Conservation (phyloP, 2,888 invertebrate species). For the Melanotus villosus region DNA sequence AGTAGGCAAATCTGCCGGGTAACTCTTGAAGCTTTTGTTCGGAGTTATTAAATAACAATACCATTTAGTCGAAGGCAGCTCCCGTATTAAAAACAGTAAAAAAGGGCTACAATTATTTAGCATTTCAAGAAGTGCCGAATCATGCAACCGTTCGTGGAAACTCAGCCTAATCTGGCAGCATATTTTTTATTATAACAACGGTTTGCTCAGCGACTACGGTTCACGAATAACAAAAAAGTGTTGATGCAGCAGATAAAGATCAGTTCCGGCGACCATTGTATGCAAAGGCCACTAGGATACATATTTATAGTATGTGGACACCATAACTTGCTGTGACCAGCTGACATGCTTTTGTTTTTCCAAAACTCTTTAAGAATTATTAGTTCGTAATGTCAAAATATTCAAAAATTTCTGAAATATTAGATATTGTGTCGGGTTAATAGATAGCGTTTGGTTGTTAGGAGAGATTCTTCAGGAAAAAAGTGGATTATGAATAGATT, state of each 20-base stretch:
- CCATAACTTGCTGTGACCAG: slow-evolving; percentile 40
- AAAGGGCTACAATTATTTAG: neutral
- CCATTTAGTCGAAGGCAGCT: neutral
- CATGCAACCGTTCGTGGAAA: slow-evolving; percentile 19
- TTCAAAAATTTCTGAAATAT: slow-evolving; percentile 7
- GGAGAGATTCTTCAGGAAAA: neutral
- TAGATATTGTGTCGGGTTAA: neutral
- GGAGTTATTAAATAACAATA: neutral
- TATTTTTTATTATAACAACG: slow-evolving; percentile 33
- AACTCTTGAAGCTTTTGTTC: neutral
- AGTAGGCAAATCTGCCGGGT: neutral
- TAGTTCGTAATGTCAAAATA: slow-evolving; percentile 11
- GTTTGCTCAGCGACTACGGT: slow-evolving; percentile 35
- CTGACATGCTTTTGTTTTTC: slow-evolving; percentile 45
- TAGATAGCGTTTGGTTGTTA: neutral
- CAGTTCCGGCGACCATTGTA: slow-evolving; percentile 62
- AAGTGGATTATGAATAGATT: slow-evolving; percentile 1
- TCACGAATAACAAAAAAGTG: slow-evolving; percentile 63
- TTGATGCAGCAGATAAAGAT: slow-evolving; percentile 63
- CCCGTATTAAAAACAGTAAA: slow-evolving; percentile 4
- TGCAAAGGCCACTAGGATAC: slow-evolving; percentile 58
- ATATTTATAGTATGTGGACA: slow-evolving; percentile 47
- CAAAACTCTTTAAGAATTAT: slow-evolving; percentile 23
- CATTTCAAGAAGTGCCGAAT: slow-evolving; percentile 21
- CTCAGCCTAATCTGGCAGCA: slow-evolving; percentile 25